Base-by-base conservation (phyloP, 2,797 vertebrate genomes). In the Xenentodon cancila region DNA sequence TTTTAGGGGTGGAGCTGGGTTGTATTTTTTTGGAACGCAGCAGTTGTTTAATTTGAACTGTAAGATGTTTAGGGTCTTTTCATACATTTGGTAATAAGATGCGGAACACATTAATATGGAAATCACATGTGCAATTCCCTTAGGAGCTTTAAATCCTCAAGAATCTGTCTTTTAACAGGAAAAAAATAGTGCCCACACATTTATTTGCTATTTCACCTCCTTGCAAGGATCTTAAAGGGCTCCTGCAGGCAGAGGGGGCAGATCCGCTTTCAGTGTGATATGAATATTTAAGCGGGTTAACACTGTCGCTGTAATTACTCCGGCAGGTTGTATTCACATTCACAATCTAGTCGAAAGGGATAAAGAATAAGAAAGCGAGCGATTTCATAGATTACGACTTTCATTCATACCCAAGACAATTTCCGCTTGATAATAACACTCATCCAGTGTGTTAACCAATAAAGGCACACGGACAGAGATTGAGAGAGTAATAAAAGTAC, bases 261-360 rank as follows among this genome's bases (percentile, higher is more conserved):
- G 72, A 79, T 81, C 60, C 27, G 19, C 57, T 84, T 75, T 76
- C 60, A 53, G 20, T 8, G 53, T 37, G 71, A 67, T 72, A 43
- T 44, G 54, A 84, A 85, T 88, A 86, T 84, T 81, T 53, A 84
- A 82, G 79, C 68, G 85, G 80, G 89, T 89, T 90, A 91, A 86
- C 75, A 59, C 80, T 64, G 80, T 65, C 63, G 68, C 78, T 81
- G 80, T 89, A 89, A 92, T 92, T 83, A 88, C 84, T 82, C 64
- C 51, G 50, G 61, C 58, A 21, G 34, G 32, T 62, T 77, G 66
- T 82, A 80, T 81, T 85, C 79, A 74, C 79, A 71, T 71, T 69
- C 70, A 76, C 55, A 59, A 53, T 81, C 73, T 66, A 22, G 50
- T 49, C 4, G 32, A 52, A 62, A 69, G 43, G n/a, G 7, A 55